Evolutionary conservation across 2,888 invertebrate species (phyloP), one percentile per base, ranked within the genome.

Genomic region (Argynnis bischoffii): DNA sequence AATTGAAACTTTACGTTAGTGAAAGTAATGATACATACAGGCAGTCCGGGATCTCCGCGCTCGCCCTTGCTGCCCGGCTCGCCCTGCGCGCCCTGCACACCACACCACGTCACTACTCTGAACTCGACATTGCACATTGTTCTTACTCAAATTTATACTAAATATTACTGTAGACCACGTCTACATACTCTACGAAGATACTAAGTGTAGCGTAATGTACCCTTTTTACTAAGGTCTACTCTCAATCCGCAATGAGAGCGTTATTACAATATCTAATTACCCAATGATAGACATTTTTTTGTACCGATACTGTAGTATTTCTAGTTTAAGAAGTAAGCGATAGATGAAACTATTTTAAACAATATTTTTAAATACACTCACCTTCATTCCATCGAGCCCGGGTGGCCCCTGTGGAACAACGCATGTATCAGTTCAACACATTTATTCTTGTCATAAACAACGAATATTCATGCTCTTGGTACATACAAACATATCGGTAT

Each of bases 321-420:
- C 3, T 15, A 5, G 6, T 15, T 15, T 26, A 26, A 51, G 3
- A 41, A 41, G 35, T 41, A 41, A 41, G 8, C 35, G 35, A 41
- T 41, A 11, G 35, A 11, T 11, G 35, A 11, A 41, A 41, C 35
- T 41, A 41, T 41, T 8, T 3, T 41, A 41, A 2, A 2, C 11
- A 35, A 8, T 35, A 41, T 8, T 8, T 41, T 11, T 41, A 41
- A 41, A 41, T 6, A 15, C 71, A 93, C 95, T 95, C 94, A 98
- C 98, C 96, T 98, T 98, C 97, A 98, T 98, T 89, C 98, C 98
- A 93, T 98, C 98, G 90, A 98, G 95, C 89, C 98, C 98, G 74
- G 98, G 96, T 78, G 97, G 96, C 87, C 98, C 98, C 98, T 98
- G 95, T 92, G 84, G 82, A 94, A 94, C 90, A 94, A 94, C 91